Conservation (phyloP, 2,888 invertebrate species). For the Gnatocerus cornutus region DNA sequence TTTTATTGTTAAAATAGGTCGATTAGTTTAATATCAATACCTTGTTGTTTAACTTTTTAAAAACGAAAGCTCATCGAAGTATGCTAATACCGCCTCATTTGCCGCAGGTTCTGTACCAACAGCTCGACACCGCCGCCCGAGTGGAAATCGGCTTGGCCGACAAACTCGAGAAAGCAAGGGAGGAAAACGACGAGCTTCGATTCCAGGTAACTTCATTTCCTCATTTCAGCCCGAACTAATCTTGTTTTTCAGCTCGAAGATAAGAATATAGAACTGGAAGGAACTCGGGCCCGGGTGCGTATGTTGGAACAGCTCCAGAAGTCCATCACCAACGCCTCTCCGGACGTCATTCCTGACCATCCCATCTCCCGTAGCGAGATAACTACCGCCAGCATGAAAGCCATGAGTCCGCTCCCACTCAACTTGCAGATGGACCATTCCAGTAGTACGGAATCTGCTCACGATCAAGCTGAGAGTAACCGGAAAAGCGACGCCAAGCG, state of each 20-base stretch:
- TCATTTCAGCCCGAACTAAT: conserved; percentile 40
- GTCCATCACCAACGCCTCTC: conserved; percentile 58
- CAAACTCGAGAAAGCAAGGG: conserved; percentile 82
- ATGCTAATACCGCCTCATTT: no score
- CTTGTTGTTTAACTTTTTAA: no score
- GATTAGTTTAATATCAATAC: no score
- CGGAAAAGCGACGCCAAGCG: conserved; percentile 65
- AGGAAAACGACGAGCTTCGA: conserved; percentile 86
- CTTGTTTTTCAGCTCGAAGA: conserved; percentile 81
- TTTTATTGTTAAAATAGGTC: no score
- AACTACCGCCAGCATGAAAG: conserved; percentile 75
- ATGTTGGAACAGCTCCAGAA: conserved; percentile 77
- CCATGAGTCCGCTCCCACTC: conserved; percentile 74
- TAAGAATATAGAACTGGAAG: conserved; percentile 87
- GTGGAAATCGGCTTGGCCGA: conserved; percentile 79
- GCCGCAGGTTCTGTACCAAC: conserved; percentile 81
- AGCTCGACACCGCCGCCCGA: conserved; percentile 80
- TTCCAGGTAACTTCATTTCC: conserved; percentile 77
- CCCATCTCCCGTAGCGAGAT: conserved; percentile 70
- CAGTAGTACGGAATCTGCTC: conserved; percentile 79
- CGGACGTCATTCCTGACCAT: conserved; percentile 71
- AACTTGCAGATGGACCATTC: conserved; percentile 74
- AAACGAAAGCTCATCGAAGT: no score
- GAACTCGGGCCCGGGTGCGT: conserved; percentile 85
- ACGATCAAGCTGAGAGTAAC: conserved; percentile 74